Conservation (phyloP, 2,888 invertebrate genomes). For the Platycheirus rosarum region DNA sequence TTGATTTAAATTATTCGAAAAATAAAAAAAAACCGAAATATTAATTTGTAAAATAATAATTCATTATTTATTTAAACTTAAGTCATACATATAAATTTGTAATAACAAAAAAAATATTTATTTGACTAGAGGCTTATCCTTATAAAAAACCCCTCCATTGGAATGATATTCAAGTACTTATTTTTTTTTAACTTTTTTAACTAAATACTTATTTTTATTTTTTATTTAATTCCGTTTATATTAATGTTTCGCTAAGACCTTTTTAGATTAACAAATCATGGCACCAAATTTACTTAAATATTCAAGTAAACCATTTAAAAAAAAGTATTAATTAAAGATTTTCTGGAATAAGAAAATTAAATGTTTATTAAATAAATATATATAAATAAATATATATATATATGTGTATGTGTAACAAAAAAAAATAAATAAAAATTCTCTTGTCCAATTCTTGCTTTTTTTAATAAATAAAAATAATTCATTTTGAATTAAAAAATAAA, state of each 20-base stretch:
- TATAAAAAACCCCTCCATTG: slow-evolving; percentile 58
- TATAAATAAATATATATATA: slow-evolving; percentile 37
- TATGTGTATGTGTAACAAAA: no score
- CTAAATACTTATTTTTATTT: slow-evolving; percentile 7
- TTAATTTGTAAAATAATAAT: slow-evolving; percentile 67
- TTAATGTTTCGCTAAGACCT: not conserved
- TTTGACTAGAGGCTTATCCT: slow-evolving; percentile 69
- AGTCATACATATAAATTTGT: slow-evolving; percentile 1
- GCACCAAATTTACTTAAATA: slow-evolving; percentile 32
- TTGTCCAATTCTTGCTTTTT: slow-evolving; percentile 11
- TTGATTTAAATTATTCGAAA: slow-evolving; percentile 50
- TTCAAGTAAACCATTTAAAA: slow-evolving; percentile 38
- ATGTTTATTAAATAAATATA: slow-evolving; percentile 19
- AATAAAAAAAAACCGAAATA: slow-evolving; percentile 45
- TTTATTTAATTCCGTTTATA: slow-evolving; percentile 3
- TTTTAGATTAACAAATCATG: slow-evolving; percentile 33
- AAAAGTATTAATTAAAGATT: slow-evolving; percentile 72
- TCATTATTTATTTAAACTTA: slow-evolving; percentile 73
- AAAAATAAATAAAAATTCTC: no score
- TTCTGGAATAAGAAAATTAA: slow-evolving; percentile 3
- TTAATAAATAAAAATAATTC: not conserved
- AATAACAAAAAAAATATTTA: slow-evolving; percentile 47
- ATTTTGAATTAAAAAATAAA: not conserved
- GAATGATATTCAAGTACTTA: slow-evolving; percentile 58
- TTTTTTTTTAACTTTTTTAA: slow-evolving; percentile 17